These are phyloP conservation scores for Chiridota heheva DNA, from an alignment of 35 echinoderm and acorn worm species.

Conservation along the genomic window DNA sequence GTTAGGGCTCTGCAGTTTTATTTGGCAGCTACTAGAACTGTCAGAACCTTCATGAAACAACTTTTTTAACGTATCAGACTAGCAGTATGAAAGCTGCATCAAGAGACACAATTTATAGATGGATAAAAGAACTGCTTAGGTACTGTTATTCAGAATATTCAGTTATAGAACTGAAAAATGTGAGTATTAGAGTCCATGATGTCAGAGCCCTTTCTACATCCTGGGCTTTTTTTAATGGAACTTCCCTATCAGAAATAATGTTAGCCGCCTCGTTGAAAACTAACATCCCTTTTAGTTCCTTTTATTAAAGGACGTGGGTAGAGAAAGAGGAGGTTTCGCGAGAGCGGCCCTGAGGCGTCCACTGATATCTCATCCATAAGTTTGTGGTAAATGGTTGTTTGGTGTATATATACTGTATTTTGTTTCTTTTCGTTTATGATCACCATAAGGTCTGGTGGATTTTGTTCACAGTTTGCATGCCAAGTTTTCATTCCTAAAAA, in stretches of 20 bases:
- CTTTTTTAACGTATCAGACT: not conserved
- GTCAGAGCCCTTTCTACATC: not conserved
- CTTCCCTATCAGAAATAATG: not conserved
- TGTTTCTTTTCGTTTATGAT: not conserved
- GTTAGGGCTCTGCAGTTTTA: conserved; percentile 9
- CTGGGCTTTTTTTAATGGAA: not conserved
- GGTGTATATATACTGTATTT: not conserved
- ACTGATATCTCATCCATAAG: no score
- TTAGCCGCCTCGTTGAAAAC: not conserved
- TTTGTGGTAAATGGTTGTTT: no score
- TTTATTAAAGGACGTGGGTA: not conserved
- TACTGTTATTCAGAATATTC: not conserved
- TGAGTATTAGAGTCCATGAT: not conserved
- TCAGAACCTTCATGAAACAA: not conserved
- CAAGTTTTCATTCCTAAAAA: not conserved
- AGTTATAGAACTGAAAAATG: not conserved
- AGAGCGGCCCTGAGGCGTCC: not conserved
- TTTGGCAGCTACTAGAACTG: not conserved
- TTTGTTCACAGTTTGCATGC: not conserved
- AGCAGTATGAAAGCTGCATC: not conserved
- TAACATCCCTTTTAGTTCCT: not conserved
- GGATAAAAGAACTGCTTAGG: not conserved
- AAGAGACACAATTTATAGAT: conserved; percentile 2
- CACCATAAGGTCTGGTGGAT: not conserved
- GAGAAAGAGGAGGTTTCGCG: not conserved